Conservation (phyloP, 2,888 invertebrate species). For the Lamellibrachia columna region DNA sequence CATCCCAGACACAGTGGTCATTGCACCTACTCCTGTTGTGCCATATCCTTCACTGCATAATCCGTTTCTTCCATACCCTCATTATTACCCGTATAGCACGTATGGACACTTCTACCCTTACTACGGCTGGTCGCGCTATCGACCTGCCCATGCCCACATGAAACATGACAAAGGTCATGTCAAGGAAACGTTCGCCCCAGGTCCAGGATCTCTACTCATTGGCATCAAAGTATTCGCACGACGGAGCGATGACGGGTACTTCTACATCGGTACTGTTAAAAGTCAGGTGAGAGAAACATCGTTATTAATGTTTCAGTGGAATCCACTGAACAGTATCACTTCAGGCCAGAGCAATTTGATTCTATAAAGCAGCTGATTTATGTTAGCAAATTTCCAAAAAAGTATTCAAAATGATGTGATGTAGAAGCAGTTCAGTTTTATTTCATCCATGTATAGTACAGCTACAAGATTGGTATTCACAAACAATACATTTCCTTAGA, state of each 20-base stretch:
- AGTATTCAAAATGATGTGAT: too few relatives aligned
- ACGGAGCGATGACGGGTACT: slow-evolving; percentile 61
- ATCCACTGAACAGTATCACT: too few relatives aligned
- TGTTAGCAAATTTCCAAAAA: too few relatives aligned
- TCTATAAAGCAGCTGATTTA: too few relatives aligned
- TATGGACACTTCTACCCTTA: slow-evolving; percentile 26
- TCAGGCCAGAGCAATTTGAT: too few relatives aligned
- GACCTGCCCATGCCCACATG: slow-evolving; percentile 39
- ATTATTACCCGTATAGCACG: slow-evolving; percentile 34
- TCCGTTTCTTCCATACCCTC: slow-evolving; percentile 33
- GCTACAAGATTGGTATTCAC: too few relatives aligned
- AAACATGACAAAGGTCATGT: neutral
- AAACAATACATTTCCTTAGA: too few relatives aligned
- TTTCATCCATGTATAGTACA: too few relatives aligned
- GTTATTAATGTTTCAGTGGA: too few relatives aligned
- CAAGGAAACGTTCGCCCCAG: slow-evolving; percentile 42
- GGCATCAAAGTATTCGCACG: slow-evolving; percentile 60
- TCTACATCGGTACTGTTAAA: slow-evolving; percentile 61
- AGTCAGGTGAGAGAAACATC: slow-evolving; percentile 55
- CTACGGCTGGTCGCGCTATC: slow-evolving; percentile 46
- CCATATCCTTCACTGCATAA: slow-evolving; percentile 5
- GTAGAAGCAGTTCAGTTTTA: too few relatives aligned
- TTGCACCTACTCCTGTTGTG: neutral
- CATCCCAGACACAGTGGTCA: slow-evolving; percentile 28
- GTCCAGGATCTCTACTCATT: slow-evolving; percentile 61